Conservation (phyloP, 2,888 invertebrate genomes). For the Ormia ochracea region DNA sequence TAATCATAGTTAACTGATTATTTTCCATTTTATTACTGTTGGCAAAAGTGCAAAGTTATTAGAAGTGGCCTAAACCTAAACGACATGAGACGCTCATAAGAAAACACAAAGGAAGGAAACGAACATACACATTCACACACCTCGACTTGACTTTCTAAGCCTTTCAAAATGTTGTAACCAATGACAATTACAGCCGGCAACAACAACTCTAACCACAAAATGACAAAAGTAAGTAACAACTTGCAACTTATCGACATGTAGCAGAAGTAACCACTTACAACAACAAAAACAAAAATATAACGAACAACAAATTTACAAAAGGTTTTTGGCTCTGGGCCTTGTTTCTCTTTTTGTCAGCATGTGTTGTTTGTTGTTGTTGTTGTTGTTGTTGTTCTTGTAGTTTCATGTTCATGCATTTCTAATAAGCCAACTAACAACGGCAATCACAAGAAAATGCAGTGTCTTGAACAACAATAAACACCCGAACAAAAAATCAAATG, state of each 20-base stretch:
- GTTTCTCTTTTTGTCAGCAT: slow-evolving; percentile 27
- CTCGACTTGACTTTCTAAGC: slow-evolving; percentile 33
- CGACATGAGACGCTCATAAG: not conserved
- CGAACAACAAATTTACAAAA: slow-evolving; percentile 49
- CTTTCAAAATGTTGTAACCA: slow-evolving; percentile 14
- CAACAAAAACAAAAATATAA: slow-evolving; percentile 20
- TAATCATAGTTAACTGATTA: not conserved
- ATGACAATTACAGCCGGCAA: slow-evolving; percentile 33
- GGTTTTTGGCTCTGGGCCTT: not conserved
- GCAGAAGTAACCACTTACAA: slow-evolving; percentile 10
- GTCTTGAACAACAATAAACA: slow-evolving; percentile 17
- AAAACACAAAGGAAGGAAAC: no score
- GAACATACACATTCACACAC: not conserved
- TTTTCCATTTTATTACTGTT: not conserved
- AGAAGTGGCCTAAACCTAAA: slow-evolving; percentile 26
- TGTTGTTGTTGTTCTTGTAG: no score
- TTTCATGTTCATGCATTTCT: slow-evolving; percentile 70
- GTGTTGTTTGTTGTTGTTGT: no score
- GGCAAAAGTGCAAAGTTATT: slow-evolving; percentile 43
- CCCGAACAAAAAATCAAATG: slow-evolving; percentile 21
- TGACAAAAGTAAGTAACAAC: slow-evolving; percentile 25
- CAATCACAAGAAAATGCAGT: slow-evolving; percentile 2
- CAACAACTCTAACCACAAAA: slow-evolving; percentile 9
- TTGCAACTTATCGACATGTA: slow-evolving; percentile 39
- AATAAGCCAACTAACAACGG: slow-evolving; percentile 58